Percentiles rank a stretch among this genome's conserved stretches.
phyloP scores from a whole-genome alignment of 2,113 vertebrate species.

The Physeter macrocephalus region DNA sequence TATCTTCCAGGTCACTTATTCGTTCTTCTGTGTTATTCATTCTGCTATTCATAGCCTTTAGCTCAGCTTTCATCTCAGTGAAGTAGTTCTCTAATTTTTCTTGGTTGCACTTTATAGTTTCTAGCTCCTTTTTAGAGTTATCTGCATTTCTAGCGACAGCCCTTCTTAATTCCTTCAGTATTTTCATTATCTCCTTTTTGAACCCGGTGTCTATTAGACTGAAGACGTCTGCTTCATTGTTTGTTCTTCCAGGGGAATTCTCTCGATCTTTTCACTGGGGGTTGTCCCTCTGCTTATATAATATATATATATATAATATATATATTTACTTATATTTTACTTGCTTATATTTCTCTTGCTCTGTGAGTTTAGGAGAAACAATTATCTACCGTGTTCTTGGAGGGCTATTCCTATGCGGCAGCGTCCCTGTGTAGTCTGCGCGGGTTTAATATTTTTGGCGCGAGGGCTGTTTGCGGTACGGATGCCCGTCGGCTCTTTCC shows the following conservation, averaged over 20 bases:
- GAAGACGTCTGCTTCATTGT: not conserved
- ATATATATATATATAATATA: too few relatives aligned
- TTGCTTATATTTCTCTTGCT: not conserved
- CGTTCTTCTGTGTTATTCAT: not conserved
- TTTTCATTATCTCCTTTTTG: not conserved
- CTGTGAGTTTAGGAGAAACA: not conserved
- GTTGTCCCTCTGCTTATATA: not conserved
- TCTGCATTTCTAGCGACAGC: not conserved
- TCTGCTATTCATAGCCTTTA: not conserved
- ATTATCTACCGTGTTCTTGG: not conserved
- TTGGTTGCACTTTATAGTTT: not conserved
- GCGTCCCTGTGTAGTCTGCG: not conserved
- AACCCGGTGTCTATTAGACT: not conserved
- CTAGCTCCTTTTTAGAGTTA: not conserved
- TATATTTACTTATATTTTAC: too few relatives aligned
- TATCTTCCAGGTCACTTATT: not conserved
- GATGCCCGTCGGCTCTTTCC: not conserved
- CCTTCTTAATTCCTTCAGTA: not conserved
- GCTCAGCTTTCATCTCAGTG: not conserved
- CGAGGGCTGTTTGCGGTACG: not conserved
- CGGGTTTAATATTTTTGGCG: not conserved
- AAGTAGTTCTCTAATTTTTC: too few relatives aligned
- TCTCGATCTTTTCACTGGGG: not conserved
- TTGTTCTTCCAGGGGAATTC: not conserved
- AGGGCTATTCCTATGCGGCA: not conserved